Percentiles rank a stretch among this genome's conserved stretches.
These are phyloP conservation scores for Oscheius myriophilus DNA, from an alignment of 2,888 invertebrate genomes.

Conservation along the genomic window DNA sequence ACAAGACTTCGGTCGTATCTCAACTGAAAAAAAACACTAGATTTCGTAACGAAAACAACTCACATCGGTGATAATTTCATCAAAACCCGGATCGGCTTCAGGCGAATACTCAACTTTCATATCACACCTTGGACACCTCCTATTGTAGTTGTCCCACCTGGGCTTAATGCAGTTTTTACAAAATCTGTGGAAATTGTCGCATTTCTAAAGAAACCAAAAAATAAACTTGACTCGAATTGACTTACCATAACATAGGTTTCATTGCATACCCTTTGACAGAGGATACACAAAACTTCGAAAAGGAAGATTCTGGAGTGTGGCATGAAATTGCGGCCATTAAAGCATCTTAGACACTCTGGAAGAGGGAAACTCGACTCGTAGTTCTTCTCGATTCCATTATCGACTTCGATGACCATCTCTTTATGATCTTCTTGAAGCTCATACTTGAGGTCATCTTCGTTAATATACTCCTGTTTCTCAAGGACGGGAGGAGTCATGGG, in stretches of 20 bases:
- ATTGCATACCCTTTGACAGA: conserved; percentile 24
- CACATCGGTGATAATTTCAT: conserved; percentile 12
- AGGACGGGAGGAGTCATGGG: conserved; percentile 25
- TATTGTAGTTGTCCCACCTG: neutral
- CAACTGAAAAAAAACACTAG: conserved; percentile 1
- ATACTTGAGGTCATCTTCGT: conserved; percentile 13
- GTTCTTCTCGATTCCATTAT: too few species aligned
- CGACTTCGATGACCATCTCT: too few species aligned
- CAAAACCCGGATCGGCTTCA: conserved; percentile 9
- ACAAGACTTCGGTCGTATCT: conserved; percentile 1
- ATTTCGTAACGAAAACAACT: neutral
- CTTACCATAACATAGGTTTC: conserved; percentile 22
- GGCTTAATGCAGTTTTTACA: conserved; percentile 18
- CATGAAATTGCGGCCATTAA: conserved; percentile 6
- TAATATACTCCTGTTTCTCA: conserved; percentile 22
- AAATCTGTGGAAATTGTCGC: conserved; percentile 15
- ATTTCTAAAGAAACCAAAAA: conserved; percentile 1
- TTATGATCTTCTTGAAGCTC: neutral
- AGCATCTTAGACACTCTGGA: neutral
- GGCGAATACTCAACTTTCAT: neutral
- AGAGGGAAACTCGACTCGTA: conserved; percentile 8
- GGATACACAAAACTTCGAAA: conserved; percentile 18
- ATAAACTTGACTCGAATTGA: neutral
- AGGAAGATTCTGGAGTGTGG: conserved; percentile 11
- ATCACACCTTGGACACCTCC: conserved; percentile 14